Evolutionary conservation across 1,140 invertebrate species (phyloP).

Genomic region (Drosophila leontia): DNA sequence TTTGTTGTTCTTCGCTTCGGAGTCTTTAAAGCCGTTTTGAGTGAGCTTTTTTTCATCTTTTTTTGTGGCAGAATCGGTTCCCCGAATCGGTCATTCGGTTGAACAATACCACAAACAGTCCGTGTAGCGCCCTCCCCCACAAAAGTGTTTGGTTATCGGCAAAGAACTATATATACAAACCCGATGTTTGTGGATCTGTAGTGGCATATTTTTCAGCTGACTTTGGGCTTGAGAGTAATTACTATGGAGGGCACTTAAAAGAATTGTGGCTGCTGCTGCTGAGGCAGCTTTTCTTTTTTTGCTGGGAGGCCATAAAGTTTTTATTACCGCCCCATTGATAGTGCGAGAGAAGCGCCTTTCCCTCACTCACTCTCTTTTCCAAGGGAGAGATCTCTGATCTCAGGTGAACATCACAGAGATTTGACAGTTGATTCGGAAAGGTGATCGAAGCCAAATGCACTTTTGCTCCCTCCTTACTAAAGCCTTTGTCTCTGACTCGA

Average conservation of each 20-base stretch:
- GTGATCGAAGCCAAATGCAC: slow-evolving; percentile 78
- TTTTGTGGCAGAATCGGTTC: slow-evolving; percentile 63
- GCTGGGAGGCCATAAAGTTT: slow-evolving; percentile 73
- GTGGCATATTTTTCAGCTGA: slow-evolving; percentile 77
- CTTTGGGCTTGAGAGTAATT: slow-evolving; percentile 75
- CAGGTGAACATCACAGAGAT: slow-evolving; percentile 54
- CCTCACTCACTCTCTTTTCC: background rate
- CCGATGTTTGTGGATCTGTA: slow-evolving; percentile 58
- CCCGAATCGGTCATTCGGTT: slow-evolving; percentile 53
- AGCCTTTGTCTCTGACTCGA: slow-evolving; percentile 42
- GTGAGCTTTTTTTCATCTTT: slow-evolving; percentile 23
- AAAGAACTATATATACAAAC: slow-evolving; percentile 43
- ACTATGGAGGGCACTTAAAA: slow-evolving; percentile 78
- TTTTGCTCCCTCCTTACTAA: slow-evolving; percentile 26
- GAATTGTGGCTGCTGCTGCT: slow-evolving; percentile 65
- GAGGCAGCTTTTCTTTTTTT: slow-evolving; percentile 42
- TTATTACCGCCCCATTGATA: slow-evolving; percentile 78
- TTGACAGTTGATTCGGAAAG: slow-evolving; percentile 73
- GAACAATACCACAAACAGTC: slow-evolving; percentile 45
- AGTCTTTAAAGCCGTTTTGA: slow-evolving; percentile 45
- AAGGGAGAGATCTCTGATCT: background rate
- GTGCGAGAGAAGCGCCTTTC: slow-evolving; percentile 62
- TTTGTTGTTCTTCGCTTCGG: slow-evolving; percentile 67
- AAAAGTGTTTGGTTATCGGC: slow-evolving; percentile 21
- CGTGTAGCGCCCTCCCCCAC: slow-evolving; percentile 50